These are phyloP conservation scores for Adelognathus sp. DNA, from an alignment of 2,888 invertebrate genomes.

Conservation along the genomic window DNA sequence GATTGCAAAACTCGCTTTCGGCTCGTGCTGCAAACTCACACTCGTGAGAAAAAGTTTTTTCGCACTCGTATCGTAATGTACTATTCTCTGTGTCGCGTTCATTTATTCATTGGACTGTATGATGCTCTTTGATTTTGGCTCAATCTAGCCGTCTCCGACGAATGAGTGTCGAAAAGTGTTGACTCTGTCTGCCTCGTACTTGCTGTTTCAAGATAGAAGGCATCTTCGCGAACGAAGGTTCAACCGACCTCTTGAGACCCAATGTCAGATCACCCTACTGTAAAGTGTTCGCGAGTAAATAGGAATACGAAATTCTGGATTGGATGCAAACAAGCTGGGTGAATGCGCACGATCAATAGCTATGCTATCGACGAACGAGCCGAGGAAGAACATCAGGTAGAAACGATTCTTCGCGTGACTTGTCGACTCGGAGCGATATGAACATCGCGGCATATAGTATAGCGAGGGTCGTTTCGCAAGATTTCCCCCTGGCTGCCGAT, in stretches of 20 bases:
- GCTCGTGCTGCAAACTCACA: too few relatives aligned
- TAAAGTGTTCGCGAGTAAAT: constrained; percentile 1
- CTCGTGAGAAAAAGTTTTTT: too few relatives aligned
- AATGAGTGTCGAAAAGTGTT: too few relatives aligned
- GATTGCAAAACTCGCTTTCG: too few relatives aligned
- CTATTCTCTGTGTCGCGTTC: too few relatives aligned
- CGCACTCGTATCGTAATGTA: too few relatives aligned
- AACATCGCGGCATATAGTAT: constrained; percentile 8
- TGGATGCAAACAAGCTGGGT: constrained; percentile 32
- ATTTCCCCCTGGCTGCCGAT: constrained; percentile 68
- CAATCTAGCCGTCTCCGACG: too few relatives aligned
- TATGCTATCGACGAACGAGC: constrained; percentile 18
- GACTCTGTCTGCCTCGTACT: too few relatives aligned
- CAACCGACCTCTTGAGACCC: background rate
- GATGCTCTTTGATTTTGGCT: too few relatives aligned
- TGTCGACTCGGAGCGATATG: constrained; percentile 24
- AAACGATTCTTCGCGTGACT: constrained; percentile 23
- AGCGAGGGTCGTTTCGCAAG: constrained; percentile 51
- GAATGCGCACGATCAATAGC: constrained; percentile 32
- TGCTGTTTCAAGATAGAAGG: background rate
- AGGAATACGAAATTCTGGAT: constrained; percentile 26
- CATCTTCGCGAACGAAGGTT: background rate
- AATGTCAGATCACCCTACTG: constrained; percentile 16
- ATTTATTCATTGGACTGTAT: too few relatives aligned
- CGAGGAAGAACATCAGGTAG: constrained; percentile 41